Conservation (phyloP, 2,888 invertebrate genomes). For the Papilio demoleus region DNA sequence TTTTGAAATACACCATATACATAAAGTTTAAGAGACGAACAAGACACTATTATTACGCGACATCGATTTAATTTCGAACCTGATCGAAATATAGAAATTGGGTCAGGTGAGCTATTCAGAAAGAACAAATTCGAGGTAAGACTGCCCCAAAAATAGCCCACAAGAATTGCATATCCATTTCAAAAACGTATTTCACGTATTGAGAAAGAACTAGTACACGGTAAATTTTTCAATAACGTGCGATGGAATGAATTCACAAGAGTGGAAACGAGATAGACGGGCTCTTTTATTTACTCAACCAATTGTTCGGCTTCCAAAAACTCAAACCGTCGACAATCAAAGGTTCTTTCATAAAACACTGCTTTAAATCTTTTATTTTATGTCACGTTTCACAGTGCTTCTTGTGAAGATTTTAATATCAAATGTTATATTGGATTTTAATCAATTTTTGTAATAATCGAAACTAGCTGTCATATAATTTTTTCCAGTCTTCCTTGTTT, state of each 20-base stretch:
- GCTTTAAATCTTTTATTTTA: constrained; percentile 21
- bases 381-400: constrained; percentile 1
- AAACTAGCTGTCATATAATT: not conserved
- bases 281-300: constrained; percentile 42
- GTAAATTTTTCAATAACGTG: constrained; percentile 40
- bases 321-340: constrained; percentile 34
- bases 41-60: too few species aligned
- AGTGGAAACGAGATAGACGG: constrained; percentile 43
- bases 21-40: too few species aligned
- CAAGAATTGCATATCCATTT: constrained; percentile 1
- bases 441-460: not conserved
- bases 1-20: not conserved
- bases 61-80: not conserved
- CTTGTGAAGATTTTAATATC: not conserved
- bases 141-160: constrained; percentile 8
- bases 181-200: constrained; percentile 11
- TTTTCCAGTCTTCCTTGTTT: not conserved
- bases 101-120: not conserved
- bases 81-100: not conserved
- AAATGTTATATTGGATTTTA: not conserved
- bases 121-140: not conserved
- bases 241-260: constrained; percentile 44
- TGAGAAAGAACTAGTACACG: constrained; percentile 28
- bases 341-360: constrained; percentile 29
- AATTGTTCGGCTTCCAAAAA: constrained; percentile 41